A percentile compares a stretch with the other conserved stretches of the same genome.
These are phyloP conservation scores for Saccopteryx leptura DNA, from an alignment of 2,113 vertebrate species.

Conservation along the genomic window DNA sequence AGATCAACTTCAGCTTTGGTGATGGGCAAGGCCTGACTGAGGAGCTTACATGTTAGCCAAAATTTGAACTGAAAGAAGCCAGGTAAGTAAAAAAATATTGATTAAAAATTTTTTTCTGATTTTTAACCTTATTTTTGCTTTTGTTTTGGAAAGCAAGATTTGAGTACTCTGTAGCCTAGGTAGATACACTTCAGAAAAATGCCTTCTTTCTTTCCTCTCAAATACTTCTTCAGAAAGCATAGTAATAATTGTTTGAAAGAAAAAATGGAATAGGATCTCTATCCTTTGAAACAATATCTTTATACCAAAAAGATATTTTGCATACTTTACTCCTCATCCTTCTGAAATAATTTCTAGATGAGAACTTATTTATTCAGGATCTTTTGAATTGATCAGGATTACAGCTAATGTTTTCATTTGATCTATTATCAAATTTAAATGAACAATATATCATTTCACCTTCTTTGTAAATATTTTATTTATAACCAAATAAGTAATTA, in stretches of 20 bases:
- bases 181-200: background rate
- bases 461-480: conserved; percentile 36
- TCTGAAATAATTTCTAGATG: conserved; percentile 6
- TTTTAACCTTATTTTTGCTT: background rate
- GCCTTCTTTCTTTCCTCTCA: background rate
- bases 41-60: background rate
- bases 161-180: background rate
- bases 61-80: background rate
- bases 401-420: background rate
- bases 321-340: background rate
- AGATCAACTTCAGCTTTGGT: background rate
- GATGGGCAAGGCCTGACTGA: background rate
- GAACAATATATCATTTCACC: background rate
- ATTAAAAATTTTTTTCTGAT: background rate
- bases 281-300: background rate
- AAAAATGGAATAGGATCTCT: background rate
- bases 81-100: background rate
- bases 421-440: background rate
- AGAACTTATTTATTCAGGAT: background rate
- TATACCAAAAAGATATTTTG: background rate
- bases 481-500: background rate
- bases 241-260: background rate
- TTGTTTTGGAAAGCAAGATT: background rate
- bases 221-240: background rate
- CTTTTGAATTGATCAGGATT: background rate